A percentile compares a stretch with the other conserved stretches of the same genome.
Conservation (phyloP, 2,888 invertebrate species). For the Caenorhabditis angaria region DNA sequence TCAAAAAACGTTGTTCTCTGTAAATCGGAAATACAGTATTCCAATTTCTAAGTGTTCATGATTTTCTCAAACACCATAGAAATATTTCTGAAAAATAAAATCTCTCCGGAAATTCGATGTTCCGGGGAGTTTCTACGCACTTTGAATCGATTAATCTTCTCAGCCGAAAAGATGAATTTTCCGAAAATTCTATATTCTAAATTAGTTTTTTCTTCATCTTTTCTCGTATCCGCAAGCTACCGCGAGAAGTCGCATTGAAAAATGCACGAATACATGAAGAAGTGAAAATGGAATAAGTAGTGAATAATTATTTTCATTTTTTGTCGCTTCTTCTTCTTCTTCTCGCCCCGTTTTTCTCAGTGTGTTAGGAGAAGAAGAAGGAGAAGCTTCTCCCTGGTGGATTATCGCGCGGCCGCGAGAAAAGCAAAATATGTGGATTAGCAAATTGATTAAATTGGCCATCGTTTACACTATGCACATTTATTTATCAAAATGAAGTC, state of each 20-base stretch:
- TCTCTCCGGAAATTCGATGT: not conserved
- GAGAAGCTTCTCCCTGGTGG: slow-evolving; percentile 4
- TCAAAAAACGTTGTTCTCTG: no score
- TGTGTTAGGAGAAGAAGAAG: no score
- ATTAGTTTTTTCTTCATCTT: no score
- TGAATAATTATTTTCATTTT: not conserved
- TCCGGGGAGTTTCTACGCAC: not conserved
- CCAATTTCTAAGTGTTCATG: no score
- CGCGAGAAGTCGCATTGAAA: no score
- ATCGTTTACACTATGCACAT: not conserved
- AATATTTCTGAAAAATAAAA: no score
- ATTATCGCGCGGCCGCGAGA: not conserved
- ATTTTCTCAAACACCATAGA: no score
- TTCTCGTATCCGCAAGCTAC: no score
- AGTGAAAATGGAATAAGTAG: not conserved
- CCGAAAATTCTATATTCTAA: no score
- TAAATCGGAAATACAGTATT: no score
- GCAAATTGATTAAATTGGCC: slow-evolving; percentile 2
- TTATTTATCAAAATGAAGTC: not conserved
- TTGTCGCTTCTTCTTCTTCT: not conserved
- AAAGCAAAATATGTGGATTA: slow-evolving; percentile 2
- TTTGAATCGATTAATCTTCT: not conserved
- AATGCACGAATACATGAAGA: not conserved
- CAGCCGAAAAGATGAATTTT: not conserved
- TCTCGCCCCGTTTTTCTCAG: no score